A percentile compares a stretch with the other conserved stretches of the same genome.
These are phyloP conservation scores for Cylindroiulus punctatus DNA, from an alignment of 2,888 invertebrate genomes.

Conservation along the genomic window DNA sequence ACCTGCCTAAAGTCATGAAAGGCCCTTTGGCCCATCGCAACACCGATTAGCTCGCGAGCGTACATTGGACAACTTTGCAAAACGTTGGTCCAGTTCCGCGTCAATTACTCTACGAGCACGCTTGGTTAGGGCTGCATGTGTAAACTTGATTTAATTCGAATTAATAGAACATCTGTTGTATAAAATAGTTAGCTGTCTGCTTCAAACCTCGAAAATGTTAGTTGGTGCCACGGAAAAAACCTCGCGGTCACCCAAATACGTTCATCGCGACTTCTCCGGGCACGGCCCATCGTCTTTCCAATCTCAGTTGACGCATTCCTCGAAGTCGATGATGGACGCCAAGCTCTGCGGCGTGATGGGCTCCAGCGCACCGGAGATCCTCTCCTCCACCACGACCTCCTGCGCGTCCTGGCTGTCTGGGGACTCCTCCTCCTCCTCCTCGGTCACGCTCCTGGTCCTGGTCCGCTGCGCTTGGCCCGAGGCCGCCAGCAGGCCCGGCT, in stretches of 20 bases:
- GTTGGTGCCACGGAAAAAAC: neutral
- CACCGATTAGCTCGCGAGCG: too few species aligned
- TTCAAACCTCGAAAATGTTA: neutral
- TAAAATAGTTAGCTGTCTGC: conserved; percentile 4
- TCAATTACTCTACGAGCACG: too few species aligned
- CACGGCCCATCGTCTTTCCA: neutral
- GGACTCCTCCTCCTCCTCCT: conserved; percentile 10
- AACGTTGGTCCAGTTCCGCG: too few species aligned
- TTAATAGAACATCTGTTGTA: conserved; percentile 44
- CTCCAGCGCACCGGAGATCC: conserved; percentile 47
- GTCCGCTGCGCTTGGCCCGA: neutral
- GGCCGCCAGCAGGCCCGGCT: neutral
- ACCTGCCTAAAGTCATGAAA: too few species aligned
- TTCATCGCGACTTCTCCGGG: neutral
- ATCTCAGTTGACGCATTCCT: neutral
- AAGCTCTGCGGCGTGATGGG: conserved; percentile 53
- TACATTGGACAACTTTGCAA: too few species aligned
- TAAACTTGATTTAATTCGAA: conserved; percentile 41
- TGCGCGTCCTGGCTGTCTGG: neutral
- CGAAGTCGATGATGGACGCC: conserved; percentile 53
- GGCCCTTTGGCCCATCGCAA: too few species aligned
- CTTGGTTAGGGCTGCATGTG: neutral
- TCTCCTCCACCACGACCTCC: conserved; percentile 3
- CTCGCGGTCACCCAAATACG: neutral
- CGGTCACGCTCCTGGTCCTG: neutral